phyloP scores from a whole-genome alignment of 2,113 vertebrate genomes.

The Gymnocephalus cernua region DNA sequence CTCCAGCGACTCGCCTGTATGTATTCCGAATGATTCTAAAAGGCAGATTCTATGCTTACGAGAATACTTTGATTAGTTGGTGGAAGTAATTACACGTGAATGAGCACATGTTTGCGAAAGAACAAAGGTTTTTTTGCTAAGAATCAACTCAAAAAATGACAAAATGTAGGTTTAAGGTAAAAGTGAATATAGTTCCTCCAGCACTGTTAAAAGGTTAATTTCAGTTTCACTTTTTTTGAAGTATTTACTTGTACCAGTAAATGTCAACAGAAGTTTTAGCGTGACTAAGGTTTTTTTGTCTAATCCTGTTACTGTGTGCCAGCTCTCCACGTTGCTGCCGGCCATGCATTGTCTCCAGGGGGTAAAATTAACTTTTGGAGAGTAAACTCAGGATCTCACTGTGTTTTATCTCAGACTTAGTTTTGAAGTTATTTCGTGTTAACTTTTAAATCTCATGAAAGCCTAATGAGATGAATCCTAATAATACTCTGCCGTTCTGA shows the following conservation, averaged over 20 bases:
- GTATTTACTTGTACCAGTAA: constrained; percentile 47
- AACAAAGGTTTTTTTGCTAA: no score
- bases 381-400: constrained; percentile 50
- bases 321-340: constrained; percentile 25
- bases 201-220: constrained; percentile 32
- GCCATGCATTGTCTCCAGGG: constrained; percentile 36
- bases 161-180: no score
- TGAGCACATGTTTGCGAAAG: no score
- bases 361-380: constrained; percentile 52
- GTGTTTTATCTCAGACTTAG: constrained; percentile 70
- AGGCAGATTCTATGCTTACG: no score
- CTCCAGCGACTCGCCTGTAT: no score
- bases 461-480: constrained; percentile 86
- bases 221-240: constrained; percentile 7
- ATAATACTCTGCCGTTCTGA: constrained; percentile 77
- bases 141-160: no score
- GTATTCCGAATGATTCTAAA: no score
- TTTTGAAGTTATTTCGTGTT: constrained; percentile 76
- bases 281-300: constrained; percentile 23
- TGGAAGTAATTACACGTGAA: no score
- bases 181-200: constrained; percentile 16
- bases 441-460: constrained; percentile 88
- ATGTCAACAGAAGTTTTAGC: constrained; percentile 46
- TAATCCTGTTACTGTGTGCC: constrained; percentile 55
- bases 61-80: no score